phyloP scores from a whole-genome alignment of 2,888 invertebrate genomes.

The Hirtodrosophila alboralis region DNA sequence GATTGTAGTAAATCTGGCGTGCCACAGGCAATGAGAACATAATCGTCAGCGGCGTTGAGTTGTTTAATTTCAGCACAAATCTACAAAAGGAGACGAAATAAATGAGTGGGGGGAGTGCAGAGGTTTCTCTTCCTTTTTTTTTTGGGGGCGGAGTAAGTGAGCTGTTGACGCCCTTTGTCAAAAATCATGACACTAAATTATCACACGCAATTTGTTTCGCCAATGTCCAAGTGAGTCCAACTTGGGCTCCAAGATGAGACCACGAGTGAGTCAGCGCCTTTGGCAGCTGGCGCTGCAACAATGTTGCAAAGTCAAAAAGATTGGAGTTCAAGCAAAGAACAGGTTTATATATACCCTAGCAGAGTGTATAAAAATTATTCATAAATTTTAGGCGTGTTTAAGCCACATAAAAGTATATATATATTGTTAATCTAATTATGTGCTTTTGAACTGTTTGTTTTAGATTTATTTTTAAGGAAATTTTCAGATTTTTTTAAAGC shows the following conservation, averaged over 20 bases:
- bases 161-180: constrained; percentile 71
- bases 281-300: constrained; percentile 60
- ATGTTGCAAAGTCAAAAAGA: constrained; percentile 59
- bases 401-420: too few species aligned
- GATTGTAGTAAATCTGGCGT: constrained; percentile 83
- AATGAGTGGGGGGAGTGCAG: constrained; percentile 15
- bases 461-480: too few species aligned
- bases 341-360: too few species aligned
- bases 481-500: too few species aligned
- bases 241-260: too few species aligned
- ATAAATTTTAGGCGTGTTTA: too few species aligned
- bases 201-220: constrained; percentile 69
- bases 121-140: too few species aligned
- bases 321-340: constrained; percentile 27
- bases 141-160: constrained; percentile 55
- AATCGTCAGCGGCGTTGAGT: constrained; percentile 82
- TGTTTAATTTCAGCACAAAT: constrained; percentile 81
- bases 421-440: too few species aligned
- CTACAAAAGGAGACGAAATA: constrained; percentile 63
- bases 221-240: constrained; percentile 26
- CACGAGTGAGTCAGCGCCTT: constrained; percentile 68
- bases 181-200: constrained; percentile 79
- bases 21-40: constrained; percentile 81
- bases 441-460: too few species aligned
- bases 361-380: too few species aligned